Evolutionary conservation across 2,113 vertebrate genomes (phyloP).

Genomic region (Guaruba guarouba): DNA sequence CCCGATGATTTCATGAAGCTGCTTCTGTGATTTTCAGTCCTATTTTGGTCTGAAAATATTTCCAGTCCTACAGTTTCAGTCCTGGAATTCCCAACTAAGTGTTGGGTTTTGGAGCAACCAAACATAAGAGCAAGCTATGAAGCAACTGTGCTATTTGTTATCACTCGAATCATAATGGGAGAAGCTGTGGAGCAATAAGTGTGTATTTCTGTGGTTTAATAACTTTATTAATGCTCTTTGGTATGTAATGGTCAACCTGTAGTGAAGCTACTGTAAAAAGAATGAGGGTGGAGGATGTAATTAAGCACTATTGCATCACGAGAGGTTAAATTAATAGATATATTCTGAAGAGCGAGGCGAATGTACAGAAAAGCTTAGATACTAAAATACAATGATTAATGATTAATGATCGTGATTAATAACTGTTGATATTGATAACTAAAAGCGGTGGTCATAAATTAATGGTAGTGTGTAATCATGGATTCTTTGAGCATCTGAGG

Average conservation of each 20-base stretch:
- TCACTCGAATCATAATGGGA: not conserved
- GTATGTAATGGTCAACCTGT: not conserved
- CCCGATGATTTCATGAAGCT: not conserved
- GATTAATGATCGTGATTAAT: not conserved
- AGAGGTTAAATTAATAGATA: not conserved
- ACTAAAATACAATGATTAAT: not conserved
- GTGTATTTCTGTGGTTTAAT: not conserved
- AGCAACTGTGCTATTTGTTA: not conserved
- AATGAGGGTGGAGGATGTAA: not conserved
- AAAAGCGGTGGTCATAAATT: not conserved
- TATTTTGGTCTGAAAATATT: not conserved
- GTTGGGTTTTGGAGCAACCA: not conserved
- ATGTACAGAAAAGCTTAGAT: not conserved
- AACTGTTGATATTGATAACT: not conserved
- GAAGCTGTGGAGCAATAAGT: not conserved
- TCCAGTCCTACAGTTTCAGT: not conserved
- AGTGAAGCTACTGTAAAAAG: not conserved
- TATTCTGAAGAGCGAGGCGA: not conserved
- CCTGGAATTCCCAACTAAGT: not conserved
- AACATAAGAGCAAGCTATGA: not conserved
- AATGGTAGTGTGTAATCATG: not conserved
- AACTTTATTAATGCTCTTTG: not conserved
- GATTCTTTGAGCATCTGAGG: not conserved
- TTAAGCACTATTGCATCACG: not conserved
- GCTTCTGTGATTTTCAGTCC: not conserved